Percentiles rank a stretch among this genome's conserved stretches.
These are phyloP conservation scores for Allophyes oxyacanthae DNA, from an alignment of 2,888 invertebrate genomes.

Conservation along the genomic window DNA sequence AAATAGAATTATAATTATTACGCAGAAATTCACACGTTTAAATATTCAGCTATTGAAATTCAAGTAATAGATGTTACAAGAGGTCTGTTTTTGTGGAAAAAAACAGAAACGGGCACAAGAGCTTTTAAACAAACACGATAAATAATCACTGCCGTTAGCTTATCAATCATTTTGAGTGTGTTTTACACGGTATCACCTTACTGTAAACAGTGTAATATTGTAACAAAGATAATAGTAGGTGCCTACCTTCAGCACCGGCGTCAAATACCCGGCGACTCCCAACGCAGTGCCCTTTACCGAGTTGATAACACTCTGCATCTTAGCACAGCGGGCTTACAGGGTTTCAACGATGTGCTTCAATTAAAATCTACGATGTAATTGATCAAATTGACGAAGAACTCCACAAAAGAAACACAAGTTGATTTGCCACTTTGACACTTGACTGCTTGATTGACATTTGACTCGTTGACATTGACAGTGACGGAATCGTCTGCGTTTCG, in stretches of 20 bases:
- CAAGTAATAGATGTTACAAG: no score
- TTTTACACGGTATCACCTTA: slow-evolving; percentile 20
- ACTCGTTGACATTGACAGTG: neutral
- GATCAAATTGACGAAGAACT: slow-evolving; percentile 19
- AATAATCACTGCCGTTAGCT: slow-evolving; percentile 1
- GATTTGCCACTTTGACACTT: no score
- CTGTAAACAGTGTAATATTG: slow-evolving; percentile 34
- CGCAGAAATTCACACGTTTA: no score
- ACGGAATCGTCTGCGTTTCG: no score
- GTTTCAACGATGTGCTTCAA: slow-evolving; percentile 9
- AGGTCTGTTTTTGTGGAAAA: neutral
- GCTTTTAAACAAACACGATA: neutral
- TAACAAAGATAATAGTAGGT: slow-evolving; percentile 56
- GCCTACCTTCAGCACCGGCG: slow-evolving; percentile 99
- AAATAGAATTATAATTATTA: no score
- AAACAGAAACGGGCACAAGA: no score
- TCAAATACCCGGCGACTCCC: slow-evolving; percentile 98
- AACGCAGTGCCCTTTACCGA: slow-evolving; percentile 98
- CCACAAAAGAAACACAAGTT: slow-evolving; percentile 7
- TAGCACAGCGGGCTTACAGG: slow-evolving; percentile 42
- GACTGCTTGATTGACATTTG: neutral
- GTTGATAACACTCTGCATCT: slow-evolving; percentile 98
- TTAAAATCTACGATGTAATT: slow-evolving; percentile 14
- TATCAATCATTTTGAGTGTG: slow-evolving; percentile 5
- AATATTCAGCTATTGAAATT: no score